These are phyloP conservation scores for Archips crataeganus DNA, from an alignment of 2,888 invertebrate genomes.

Conservation along the genomic window DNA sequence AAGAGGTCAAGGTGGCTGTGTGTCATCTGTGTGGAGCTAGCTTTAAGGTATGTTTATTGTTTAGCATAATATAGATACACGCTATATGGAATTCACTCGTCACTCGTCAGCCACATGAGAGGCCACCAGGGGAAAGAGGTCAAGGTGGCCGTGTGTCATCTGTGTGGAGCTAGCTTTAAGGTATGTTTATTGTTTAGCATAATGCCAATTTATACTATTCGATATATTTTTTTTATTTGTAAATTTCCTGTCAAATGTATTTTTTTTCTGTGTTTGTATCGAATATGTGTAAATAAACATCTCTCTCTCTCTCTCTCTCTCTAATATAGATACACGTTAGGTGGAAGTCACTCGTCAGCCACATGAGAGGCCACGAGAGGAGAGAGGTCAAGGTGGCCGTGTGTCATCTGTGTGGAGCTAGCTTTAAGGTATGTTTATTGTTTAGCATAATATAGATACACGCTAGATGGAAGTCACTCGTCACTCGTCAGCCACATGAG, in stretches of 20 bases:
- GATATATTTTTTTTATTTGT: no score
- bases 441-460: no score
- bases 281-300: no score
- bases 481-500: conserved; percentile 56
- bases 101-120: conserved; percentile 54
- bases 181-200: no score
- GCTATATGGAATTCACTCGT: conserved; percentile 47
- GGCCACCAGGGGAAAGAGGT: neutral
- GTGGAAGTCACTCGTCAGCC: conserved; percentile 55
- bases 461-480: conserved; percentile 45
- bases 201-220: no score
- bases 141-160: conserved; percentile 60
- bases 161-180: conserved; percentile 63
- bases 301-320: no score
- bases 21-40: conserved; percentile 70
- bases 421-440: conserved; percentile 43
- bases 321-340: no score
- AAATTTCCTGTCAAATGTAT: no score
- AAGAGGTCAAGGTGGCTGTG: conserved; percentile 47
- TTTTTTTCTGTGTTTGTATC: no score
- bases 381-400: conserved; percentile 47
- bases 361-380: conserved; percentile 43
- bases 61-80: no score
- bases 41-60: conserved; percentile 62
- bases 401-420: conserved; percentile 70